Base-by-base conservation (phyloP, 2,888 invertebrate genomes). In the Cylindroiulus punctatus region DNA sequence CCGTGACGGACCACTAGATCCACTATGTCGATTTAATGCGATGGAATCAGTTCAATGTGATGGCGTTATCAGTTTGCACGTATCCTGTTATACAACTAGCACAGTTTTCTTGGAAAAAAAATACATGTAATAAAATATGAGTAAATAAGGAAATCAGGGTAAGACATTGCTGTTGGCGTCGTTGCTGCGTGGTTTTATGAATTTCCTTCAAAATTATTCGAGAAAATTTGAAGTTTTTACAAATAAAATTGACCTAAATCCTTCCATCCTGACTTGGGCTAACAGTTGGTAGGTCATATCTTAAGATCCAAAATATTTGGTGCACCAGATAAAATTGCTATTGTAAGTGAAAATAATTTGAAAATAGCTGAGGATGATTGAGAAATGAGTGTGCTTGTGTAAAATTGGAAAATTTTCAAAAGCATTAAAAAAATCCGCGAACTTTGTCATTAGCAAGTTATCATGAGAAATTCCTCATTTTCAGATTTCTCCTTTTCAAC, bases 21-120 rank as follows among this genome's bases (percentile, higher is more conserved):
- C 17, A 47, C 47, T 17, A 47, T 47, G 47, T 47, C 17, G 47
- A 47, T 17, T 57, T 57, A 57, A 57, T 57, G 19, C 57, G n/a
- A 57, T 57, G 57, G 7, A 57, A 57, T 57, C 57, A 57, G 57
- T 57, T 57, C 57, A 57, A 57, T 57, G n/a, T n/a, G 57, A n/a
- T 57, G 19, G 19, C 22, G 57, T 36, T 36, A 36, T 36, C 36
- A 36, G 36, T 36, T 36, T 36, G 2, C 36, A 36, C 57, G 3
- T 57, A 57, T 57, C 57, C 57, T 57, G n/a, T 57, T 57, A n/a
- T 57, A 4, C 7, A 57, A 57, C 57, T 57, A 57, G 57, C 57
- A 57, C 57, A 57, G 7, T 57, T 57, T 57, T n/a, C 19, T 57
- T 19, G 0, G 3, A 47, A 47, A 10, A 14, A 36, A 4, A 36